These are phyloP conservation scores for Polypterus bichir DNA, from an alignment of 2,113 vertebrate genomes.

Conservation along the genomic window DNA sequence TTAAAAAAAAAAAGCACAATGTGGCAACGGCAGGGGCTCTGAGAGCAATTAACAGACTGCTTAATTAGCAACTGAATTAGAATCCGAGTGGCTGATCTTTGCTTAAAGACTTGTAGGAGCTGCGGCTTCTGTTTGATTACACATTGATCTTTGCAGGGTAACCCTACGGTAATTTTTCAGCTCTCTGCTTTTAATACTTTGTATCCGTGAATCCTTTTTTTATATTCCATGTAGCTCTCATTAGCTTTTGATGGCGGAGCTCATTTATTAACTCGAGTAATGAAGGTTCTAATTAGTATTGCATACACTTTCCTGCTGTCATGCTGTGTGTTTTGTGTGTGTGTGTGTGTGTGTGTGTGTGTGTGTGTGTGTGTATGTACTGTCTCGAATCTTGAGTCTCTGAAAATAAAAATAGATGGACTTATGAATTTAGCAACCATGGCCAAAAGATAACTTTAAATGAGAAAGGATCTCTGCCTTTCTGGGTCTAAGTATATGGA, in stretches of 20 bases:
- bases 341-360: too few species aligned
- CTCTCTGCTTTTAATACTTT: constrained; percentile 35
- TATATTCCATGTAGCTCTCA: constrained; percentile 14
- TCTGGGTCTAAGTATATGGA: too few species aligned
- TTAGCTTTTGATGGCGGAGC: constrained; percentile 20
- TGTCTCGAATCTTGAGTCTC: too few species aligned
- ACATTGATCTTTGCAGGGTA: constrained; percentile 55
- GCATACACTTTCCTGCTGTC: constrained; percentile 5
- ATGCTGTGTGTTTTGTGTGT: too few species aligned
- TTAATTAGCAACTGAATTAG: constrained; percentile 85
- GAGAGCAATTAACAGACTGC: constrained; percentile 87
- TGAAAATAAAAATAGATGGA: too few species aligned
- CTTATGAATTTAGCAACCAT: too few species aligned
- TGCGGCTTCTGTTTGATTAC: constrained; percentile 60
- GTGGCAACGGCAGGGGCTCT: constrained; percentile 68
- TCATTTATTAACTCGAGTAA: constrained; percentile 20
- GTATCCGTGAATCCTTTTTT: constrained; percentile 28
- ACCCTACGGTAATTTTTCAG: constrained; percentile 51
- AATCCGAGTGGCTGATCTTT: constrained; percentile 70
- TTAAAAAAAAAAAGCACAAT: constrained; percentile 57
- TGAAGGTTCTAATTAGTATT: constrained; percentile 19
- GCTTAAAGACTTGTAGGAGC: constrained; percentile 52
- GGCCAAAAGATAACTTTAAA: too few species aligned
- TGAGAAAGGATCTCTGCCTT: too few species aligned
- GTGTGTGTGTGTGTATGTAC: too few species aligned